A percentile compares a stretch with the other conserved stretches of the same genome.
Conservation (phyloP, 2,113 vertebrate genomes). For the Micronycteris hirsuta region DNA sequence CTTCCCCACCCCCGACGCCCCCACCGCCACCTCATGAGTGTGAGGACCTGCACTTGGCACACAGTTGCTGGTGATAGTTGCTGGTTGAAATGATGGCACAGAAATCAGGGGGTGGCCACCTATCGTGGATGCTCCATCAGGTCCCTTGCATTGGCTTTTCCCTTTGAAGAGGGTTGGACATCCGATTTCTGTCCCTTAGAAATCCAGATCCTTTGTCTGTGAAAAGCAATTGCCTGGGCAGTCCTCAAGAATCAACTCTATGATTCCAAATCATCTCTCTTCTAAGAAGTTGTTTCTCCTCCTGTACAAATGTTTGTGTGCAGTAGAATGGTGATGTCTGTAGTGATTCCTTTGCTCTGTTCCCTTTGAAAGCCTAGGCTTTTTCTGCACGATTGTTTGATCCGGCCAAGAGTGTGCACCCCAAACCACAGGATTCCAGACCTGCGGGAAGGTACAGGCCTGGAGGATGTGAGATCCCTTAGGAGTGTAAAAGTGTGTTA, state of each 20-base stretch:
- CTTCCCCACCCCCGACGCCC: accelerated
- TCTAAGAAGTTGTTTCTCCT: not conserved
- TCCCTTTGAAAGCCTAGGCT: not conserved
- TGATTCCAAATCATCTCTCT: not conserved
- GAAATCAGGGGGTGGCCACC: not conserved
- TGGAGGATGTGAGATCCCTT: not conserved
- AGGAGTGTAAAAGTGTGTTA: not conserved
- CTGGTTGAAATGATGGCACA: not conserved
- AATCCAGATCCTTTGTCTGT: not conserved
- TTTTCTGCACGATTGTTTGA: not conserved
- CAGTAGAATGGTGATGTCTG: not conserved
- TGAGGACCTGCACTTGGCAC: too few species aligned
- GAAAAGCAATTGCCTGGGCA: not conserved
- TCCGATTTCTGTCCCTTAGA: not conserved
- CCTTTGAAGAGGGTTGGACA: not conserved
- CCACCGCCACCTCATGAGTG: not conserved
- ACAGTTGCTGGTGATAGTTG: not conserved
- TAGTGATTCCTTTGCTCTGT: not conserved
- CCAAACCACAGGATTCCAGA: not conserved
- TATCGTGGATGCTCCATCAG: not conserved
- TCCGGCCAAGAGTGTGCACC: not conserved
- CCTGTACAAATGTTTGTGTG: not conserved
- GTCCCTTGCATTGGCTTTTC: not conserved
- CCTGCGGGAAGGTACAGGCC: not conserved
- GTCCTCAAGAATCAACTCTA: not conserved